Percentiles rank a stretch among this genome's conserved stretches.
Evolutionary conservation across 2,888 invertebrate genomes (phyloP).

Genomic region (Aplocera efformata): DNA sequence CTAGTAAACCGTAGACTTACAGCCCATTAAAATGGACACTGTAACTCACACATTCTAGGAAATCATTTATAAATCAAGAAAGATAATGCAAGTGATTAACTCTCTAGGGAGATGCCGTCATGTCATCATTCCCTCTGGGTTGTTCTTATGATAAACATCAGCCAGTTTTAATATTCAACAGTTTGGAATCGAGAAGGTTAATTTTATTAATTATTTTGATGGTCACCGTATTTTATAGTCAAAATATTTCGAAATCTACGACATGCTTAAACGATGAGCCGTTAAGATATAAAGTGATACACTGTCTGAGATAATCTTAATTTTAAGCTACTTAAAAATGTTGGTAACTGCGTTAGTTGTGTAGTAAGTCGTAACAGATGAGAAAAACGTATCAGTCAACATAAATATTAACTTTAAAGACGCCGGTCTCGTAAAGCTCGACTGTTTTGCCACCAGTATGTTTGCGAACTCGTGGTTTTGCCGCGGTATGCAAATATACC

Average conservation of each 20-base stretch:
- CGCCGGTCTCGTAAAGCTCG: constrained; percentile 8
- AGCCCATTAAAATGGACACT: constrained; percentile 3
- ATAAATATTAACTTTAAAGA: constrained; percentile 19
- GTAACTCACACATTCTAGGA: constrained; percentile 17
- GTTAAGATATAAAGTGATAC: constrained; percentile 17
- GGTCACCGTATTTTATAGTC: constrained; percentile 21
- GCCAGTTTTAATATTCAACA: constrained; percentile 19
- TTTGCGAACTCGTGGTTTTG: constrained; percentile 16
- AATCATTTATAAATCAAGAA: constrained; percentile 21
- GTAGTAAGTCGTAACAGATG: constrained; percentile 13
- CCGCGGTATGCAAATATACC: constrained; percentile 50
- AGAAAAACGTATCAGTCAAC: constrained; percentile 17
- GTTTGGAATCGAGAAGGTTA: constrained; percentile 19
- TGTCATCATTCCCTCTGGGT: constrained; percentile 12
- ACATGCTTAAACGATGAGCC: constrained; percentile 21
- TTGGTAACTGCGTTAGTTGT: constrained; percentile 15
- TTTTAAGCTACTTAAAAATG: constrained; percentile 13
- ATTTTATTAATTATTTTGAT: constrained; percentile 31
- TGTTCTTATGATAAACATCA: constrained; percentile 24
- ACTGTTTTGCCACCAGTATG: constrained; percentile 8
- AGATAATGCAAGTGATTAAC: constrained; percentile 27
- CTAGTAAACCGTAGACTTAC: constrained; percentile 43
- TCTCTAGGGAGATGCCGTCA: constrained; percentile 21
- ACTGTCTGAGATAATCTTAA: constrained; percentile 23
- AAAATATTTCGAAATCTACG: constrained; percentile 25